Conservation (phyloP, 2,888 invertebrate species). For the Cepaea hortensis region DNA sequence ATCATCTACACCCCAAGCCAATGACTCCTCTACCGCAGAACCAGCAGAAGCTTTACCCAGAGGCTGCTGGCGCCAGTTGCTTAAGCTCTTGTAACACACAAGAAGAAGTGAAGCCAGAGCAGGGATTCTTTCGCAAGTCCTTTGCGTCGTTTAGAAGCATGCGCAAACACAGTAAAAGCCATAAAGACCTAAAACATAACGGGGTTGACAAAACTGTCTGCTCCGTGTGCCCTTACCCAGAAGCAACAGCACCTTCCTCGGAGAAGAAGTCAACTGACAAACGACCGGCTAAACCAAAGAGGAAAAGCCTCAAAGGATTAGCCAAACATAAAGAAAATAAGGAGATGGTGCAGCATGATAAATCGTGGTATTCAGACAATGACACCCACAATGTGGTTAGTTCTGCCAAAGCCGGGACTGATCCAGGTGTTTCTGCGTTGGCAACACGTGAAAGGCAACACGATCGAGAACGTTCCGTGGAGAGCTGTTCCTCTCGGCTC, state of each 20-base stretch:
- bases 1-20: slow-evolving; percentile 22
- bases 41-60: neutral
- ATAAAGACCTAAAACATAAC: neutral
- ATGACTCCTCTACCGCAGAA: slow-evolving; percentile 20
- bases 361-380: slow-evolving; percentile 31
- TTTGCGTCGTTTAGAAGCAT: slow-evolving; percentile 36
- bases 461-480: slow-evolving; percentile 38
- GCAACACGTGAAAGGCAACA: slow-evolving; percentile 12
- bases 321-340: slow-evolving; percentile 32
- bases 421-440: neutral
- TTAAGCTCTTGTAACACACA: neutral
- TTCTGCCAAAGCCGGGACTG: neutral
- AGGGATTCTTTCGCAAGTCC: slow-evolving; percentile 43
- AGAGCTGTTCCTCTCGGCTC: slow-evolving; percentile 41
- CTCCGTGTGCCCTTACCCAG: slow-evolving; percentile 38
- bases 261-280: slow-evolving; percentile 23
- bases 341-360: neutral
- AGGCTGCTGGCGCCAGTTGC: neutral
- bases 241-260: neutral
- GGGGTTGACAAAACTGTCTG: neutral
- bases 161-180: slow-evolving; percentile 16
- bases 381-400: slow-evolving; percentile 1
- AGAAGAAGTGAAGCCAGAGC: slow-evolving; percentile 15
- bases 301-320: slow-evolving; percentile 32
- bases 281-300: slow-evolving; percentile 32